A percentile compares a stretch with the other conserved stretches of the same genome.
Evolutionary conservation across 2,797 vertebrate genomes (phyloP).

Genomic region (Vireo griseus): DNA sequence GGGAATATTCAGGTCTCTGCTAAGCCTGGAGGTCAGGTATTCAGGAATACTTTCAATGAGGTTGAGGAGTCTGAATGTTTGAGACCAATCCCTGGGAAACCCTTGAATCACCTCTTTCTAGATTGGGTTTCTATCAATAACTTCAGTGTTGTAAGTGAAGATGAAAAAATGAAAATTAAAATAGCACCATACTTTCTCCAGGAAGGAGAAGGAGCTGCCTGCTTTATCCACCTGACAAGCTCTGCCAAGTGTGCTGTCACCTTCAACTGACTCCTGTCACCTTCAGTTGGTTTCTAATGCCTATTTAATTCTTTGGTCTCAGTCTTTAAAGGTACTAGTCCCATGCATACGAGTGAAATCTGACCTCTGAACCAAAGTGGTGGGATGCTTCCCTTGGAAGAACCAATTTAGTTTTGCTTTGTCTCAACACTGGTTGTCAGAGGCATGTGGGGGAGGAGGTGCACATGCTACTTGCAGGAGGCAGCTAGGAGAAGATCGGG

Average conservation of each 20-base stretch:
- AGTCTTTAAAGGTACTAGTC: not conserved
- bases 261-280: not conserved
- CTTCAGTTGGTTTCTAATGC: not conserved
- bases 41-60: not conserved
- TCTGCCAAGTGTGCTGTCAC: not conserved
- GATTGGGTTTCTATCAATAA: not conserved
- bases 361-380: not conserved
- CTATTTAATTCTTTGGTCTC: not conserved
- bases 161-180: not conserved
- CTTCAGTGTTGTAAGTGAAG: not conserved
- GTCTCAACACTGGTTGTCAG: not conserved
- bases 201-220: not conserved
- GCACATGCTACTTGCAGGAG: not conserved
- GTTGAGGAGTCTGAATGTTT: not conserved
- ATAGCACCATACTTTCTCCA: fast-evolving
- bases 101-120: not conserved
- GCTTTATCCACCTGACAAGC: not conserved
- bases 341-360: not conserved
- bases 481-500: not conserved
- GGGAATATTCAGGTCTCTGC: not conserved
- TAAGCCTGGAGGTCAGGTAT: not conserved
- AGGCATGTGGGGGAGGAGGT: not conserved
- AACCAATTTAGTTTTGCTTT: not conserved
- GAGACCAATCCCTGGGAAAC: not conserved
- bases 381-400: too few species aligned